Base-by-base conservation (phyloP, 2,888 invertebrate genomes). In the Pocota personata region DNA sequence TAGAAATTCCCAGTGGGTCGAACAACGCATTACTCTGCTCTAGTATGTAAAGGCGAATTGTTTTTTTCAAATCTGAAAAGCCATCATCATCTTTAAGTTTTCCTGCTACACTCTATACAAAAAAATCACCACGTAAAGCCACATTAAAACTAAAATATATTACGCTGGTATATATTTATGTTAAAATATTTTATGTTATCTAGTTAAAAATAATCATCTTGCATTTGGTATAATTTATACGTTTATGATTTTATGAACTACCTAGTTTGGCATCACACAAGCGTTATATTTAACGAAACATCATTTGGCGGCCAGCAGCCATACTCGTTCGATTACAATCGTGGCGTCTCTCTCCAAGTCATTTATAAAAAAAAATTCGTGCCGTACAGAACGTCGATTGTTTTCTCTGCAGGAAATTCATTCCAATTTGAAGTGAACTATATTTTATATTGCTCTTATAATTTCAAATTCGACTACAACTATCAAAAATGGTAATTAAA, bases 361-460 rank as follows among this genome's bases (percentile, higher is more conserved):
- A 91, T 91, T 91, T 90, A 90, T 89, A 89, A 89, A 90, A 90
- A 89, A 90, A 89, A 90, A 88, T 89, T 88, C 88, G 88, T 88
- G 66, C 89, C 75, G 90, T 90, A 87, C 88, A 88, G 90, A 88
- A 88, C 82, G 87, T 83, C 64, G 87, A 72, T 76, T 84, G 76
- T 82, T 87, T 87, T 87, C 82, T 84, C 87, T 82, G 78, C 75
- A 75, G 27, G 71, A 79, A 80, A 87, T 83, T 82, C 73, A 58
- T 79, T 87, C 86, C 82, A 87, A 87, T 46, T 82, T 72, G 55
- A 67, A 82, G 86, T 77, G 76, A 82, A 82, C 40, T 76, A 48
- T 75, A 82, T 73, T 82, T 87, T 78, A 19, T 78, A 64, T 78
- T 37, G 57, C 46, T 66, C 69, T 60, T 76, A 71, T 76, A 75